Conservation (phyloP, 2,113 vertebrate genomes). For the Aleadryas rufinucha region DNA sequence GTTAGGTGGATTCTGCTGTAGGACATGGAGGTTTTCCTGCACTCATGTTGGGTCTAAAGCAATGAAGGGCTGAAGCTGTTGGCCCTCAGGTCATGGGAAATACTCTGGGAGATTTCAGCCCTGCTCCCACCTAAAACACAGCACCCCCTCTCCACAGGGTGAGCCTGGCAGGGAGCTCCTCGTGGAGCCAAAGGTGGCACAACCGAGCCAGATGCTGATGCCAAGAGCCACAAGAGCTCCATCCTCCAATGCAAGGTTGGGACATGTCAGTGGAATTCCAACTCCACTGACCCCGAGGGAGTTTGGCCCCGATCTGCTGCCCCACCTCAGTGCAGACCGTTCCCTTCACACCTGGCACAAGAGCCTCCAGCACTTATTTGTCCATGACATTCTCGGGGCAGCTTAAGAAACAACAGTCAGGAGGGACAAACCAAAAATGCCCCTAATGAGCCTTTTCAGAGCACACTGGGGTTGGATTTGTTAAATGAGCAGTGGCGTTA, state of each 20-base stretch:
- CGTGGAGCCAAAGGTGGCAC: not conserved
- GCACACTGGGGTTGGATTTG: not conserved
- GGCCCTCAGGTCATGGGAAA: not conserved
- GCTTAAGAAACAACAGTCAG: not conserved
- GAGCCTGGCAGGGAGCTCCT: not conserved
- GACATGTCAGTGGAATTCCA: fast-evolving
- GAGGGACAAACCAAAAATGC: not conserved
- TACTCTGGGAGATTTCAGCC: not conserved
- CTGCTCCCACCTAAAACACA: not conserved
- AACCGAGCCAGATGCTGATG: not conserved
- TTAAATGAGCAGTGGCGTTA: not conserved
- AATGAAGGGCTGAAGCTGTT: not conserved
- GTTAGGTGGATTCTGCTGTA: not conserved
- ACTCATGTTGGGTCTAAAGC: not conserved
- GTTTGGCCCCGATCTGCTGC: not conserved
- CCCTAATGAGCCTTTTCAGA: not conserved
- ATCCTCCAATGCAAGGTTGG: fast-evolving
- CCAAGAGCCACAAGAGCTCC: not conserved
- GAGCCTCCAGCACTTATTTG: not conserved
- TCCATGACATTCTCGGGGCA: fast-evolving
- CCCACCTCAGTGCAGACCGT: not conserved
- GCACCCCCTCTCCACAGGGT: not conserved
- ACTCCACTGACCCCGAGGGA: fast-evolving
- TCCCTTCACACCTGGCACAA: fast-evolving
- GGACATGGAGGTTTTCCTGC: not conserved